Conservation (phyloP, 2,797 vertebrate species). For the Neosilurus hyrtlii region DNA sequence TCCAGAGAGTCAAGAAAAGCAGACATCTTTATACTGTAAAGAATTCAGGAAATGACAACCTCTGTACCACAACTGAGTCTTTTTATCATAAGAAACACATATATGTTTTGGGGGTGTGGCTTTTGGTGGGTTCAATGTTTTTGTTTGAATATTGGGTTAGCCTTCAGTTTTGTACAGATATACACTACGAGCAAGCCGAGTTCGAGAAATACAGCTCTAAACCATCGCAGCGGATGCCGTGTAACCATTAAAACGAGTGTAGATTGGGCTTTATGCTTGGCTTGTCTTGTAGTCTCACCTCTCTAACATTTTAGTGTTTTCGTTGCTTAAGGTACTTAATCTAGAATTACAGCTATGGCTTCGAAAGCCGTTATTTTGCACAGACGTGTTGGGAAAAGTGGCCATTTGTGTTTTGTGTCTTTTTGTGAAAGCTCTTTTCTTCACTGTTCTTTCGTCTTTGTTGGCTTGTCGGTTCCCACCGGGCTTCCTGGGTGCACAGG, state of each 20-base stretch:
- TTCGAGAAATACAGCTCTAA: neutral
- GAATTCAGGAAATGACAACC: neutral
- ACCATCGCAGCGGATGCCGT: neutral
- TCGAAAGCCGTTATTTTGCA: constrained; percentile 20
- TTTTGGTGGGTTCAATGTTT: neutral
- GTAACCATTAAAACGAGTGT: neutral
- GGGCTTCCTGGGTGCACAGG: constrained; percentile 57
- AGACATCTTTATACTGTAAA: neutral
- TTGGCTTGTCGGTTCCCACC: constrained; percentile 57
- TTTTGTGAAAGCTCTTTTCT: constrained; percentile 52
- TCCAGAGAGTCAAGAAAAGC: neutral
- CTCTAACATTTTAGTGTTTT: neutral
- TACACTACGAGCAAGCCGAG: neutral
- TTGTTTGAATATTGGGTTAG: neutral
- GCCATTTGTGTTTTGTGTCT: constrained; percentile 13
- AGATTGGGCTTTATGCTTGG: neutral
- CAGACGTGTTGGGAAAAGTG: constrained; percentile 26
- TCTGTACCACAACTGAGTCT: neutral
- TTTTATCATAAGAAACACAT: neutral
- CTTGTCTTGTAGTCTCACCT: neutral
- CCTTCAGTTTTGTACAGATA: neutral
- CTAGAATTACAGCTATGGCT: constrained; percentile 20
- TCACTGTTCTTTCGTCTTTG: constrained; percentile 52
- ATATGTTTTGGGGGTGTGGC: neutral
- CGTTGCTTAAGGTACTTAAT: constrained; percentile 21